Percentiles rank a stretch among this genome's conserved stretches.
phyloP scores from a whole-genome alignment of 2,113 vertebrate genomes.

The Cyanistes caeruleus region DNA sequence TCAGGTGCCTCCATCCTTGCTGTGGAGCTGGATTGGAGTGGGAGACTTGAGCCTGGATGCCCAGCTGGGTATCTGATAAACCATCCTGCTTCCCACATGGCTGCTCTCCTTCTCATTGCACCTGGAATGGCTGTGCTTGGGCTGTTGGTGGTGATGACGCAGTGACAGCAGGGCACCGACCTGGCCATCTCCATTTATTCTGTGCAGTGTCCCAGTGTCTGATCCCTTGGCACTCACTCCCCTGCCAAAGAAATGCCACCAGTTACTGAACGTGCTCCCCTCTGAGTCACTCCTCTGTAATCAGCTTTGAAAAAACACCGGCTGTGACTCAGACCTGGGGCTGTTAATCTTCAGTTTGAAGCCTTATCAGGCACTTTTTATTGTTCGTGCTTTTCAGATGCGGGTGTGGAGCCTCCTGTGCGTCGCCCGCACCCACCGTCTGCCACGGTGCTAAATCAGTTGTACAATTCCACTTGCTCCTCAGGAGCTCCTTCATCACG shows the following conservation, averaged over 20 bases:
- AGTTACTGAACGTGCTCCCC: not conserved
- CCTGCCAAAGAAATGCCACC: not conserved
- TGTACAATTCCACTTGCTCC: not conserved
- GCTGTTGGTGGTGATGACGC: accelerated
- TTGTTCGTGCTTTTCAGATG: not conserved
- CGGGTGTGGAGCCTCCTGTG: not conserved
- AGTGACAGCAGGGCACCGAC: not conserved
- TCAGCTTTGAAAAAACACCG: not conserved
- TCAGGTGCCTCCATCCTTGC: not conserved
- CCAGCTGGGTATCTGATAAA: accelerated
- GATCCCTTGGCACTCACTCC: not conserved
- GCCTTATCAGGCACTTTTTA: not conserved
- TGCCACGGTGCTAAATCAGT: not conserved
- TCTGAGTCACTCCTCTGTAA: not conserved
- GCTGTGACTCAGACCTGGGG: conserved; percentile 20
- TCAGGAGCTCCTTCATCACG: conserved; percentile 32
- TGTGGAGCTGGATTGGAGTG: not conserved
- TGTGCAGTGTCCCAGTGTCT: not conserved
- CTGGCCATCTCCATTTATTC: not conserved
- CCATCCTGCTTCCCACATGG: not conserved
- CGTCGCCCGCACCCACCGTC: not conserved
- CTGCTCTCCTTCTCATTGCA: not conserved
- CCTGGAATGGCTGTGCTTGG: not conserved
- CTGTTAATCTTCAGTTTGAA: not conserved
- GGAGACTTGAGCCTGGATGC: accelerated